Evolutionary conservation across 1,140 invertebrate species (phyloP).

Genomic region (Trichonephila clavata): DNA sequence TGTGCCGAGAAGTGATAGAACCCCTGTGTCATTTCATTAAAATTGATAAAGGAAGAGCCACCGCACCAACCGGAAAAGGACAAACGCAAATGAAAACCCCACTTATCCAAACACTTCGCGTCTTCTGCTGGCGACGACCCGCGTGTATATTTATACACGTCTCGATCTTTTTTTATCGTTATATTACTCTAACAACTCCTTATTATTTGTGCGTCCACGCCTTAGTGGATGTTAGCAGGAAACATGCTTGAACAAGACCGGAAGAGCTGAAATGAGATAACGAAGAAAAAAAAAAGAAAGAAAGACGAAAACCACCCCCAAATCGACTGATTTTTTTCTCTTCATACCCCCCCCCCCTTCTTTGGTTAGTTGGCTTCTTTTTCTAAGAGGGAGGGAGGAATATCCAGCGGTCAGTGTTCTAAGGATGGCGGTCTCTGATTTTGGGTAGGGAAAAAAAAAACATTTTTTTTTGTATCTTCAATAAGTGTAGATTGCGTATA

Average conservation of each 20-base stretch:
- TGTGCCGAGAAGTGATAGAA: neutral
- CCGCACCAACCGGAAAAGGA: neutral
- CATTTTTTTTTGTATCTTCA: neutral
- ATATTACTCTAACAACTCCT: conserved; percentile 56
- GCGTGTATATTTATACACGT: conserved; percentile 29
- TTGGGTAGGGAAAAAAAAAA: neutral
- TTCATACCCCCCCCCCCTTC: too few relatives aligned
- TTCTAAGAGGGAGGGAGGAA: neutral
- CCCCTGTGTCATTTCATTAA: neutral
- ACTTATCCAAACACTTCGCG: neutral
- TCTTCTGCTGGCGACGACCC: conserved; percentile 17
- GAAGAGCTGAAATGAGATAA: conserved; percentile 52
- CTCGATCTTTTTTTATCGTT: neutral
- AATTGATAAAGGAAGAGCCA: neutral
- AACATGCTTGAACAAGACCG: conserved; percentile 73
- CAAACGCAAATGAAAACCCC: neutral
- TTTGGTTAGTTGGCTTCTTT: conserved; percentile 25
- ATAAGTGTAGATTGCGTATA: neutral
- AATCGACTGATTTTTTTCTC: neutral
- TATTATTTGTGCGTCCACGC: conserved; percentile 69
- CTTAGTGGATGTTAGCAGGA: conserved; percentile 66
- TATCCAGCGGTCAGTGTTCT: conserved; percentile 51
- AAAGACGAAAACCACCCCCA: conserved; percentile 39
- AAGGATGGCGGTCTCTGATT: neutral
- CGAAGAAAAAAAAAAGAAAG: conserved; percentile 39